These are phyloP conservation scores for Crossocerus cetratus DNA, from an alignment of 2,888 invertebrate genomes.

Conservation along the genomic window DNA sequence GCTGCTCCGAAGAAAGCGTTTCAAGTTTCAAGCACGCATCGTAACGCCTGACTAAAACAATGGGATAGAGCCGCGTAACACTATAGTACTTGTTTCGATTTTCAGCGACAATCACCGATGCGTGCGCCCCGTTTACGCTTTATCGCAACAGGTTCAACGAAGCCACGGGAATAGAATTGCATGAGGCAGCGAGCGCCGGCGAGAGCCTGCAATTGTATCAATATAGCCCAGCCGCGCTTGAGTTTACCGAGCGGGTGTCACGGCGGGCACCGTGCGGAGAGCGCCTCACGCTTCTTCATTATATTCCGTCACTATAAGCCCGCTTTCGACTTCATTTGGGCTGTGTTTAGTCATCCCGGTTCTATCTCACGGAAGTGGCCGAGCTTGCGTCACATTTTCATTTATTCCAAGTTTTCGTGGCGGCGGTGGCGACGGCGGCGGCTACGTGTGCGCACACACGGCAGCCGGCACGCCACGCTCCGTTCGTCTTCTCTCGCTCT, in stretches of 20 bases:
- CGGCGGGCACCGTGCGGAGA: not conserved
- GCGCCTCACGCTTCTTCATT: not conserved
- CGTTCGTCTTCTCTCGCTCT: conserved; percentile 35
- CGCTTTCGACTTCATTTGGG: conserved; percentile 18
- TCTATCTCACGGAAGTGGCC: no score
- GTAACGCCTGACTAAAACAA: conserved; percentile 16
- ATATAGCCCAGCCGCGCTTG: not conserved
- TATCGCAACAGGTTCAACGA: conserved; percentile 19
- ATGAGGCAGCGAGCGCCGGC: conserved; percentile 3
- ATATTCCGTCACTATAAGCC: not conserved
- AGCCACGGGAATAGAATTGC: conserved; percentile 14
- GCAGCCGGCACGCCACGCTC: conserved; percentile 48
- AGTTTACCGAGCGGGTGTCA: not conserved
- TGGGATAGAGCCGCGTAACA: not conserved
- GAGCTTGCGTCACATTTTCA: conserved; percentile 4
- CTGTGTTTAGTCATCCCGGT: not conserved
- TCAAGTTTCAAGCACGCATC: conserved; percentile 28
- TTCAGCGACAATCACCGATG: not conserved
- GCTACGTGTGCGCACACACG: conserved; percentile 27
- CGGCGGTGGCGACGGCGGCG: no score
- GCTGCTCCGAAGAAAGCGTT: conserved; percentile 32
- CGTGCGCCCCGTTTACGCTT: conserved; percentile 16
- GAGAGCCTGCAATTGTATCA: not conserved
- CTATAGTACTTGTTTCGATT: not conserved
- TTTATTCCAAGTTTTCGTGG: conserved; percentile 21